phyloP scores from a whole-genome alignment of 2,797 vertebrate genomes.

The Pseudotriccus pelzelni region DNA sequence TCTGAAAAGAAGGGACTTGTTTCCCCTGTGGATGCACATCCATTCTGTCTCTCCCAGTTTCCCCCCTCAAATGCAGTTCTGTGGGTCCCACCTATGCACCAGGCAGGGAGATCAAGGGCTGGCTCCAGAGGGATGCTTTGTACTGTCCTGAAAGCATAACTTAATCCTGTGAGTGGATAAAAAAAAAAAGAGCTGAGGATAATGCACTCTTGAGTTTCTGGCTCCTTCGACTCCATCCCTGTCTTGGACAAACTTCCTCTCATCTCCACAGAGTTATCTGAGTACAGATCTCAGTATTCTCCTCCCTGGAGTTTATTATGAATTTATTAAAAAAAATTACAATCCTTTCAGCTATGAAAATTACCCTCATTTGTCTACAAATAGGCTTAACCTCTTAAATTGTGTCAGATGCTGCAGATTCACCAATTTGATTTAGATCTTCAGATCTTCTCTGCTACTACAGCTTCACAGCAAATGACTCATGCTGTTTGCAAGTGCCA shows the following conservation, averaged over 20 bases:
- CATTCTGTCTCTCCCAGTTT: not conserved
- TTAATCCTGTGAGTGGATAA: not conserved
- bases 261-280: not conserved
- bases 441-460: conserved; percentile 21
- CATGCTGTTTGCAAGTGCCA: not conserved
- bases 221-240: not conserved
- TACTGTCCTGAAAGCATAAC: not conserved
- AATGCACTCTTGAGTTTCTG: not conserved
- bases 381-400: conserved; percentile 63
- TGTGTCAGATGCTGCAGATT: conserved; percentile 55
- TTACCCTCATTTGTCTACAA: conserved; percentile 50
- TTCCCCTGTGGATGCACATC: rapidly evolving
- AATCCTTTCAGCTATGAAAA: conserved; percentile 44
- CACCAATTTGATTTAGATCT: conserved; percentile 35
- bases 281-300: not conserved
- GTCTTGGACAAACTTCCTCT: not conserved
- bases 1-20: not conserved
- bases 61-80: not conserved
- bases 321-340: not conserved
- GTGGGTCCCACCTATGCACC: rapidly evolving
- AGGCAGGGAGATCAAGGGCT: not conserved
- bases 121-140: not conserved
- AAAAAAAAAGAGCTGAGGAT: not conserved
- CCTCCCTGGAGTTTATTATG: conserved; percentile 16
- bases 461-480: conserved; percentile 32